phyloP scores from a whole-genome alignment of 2,797 vertebrate genomes.

The Melanotaenia nigrans region DNA sequence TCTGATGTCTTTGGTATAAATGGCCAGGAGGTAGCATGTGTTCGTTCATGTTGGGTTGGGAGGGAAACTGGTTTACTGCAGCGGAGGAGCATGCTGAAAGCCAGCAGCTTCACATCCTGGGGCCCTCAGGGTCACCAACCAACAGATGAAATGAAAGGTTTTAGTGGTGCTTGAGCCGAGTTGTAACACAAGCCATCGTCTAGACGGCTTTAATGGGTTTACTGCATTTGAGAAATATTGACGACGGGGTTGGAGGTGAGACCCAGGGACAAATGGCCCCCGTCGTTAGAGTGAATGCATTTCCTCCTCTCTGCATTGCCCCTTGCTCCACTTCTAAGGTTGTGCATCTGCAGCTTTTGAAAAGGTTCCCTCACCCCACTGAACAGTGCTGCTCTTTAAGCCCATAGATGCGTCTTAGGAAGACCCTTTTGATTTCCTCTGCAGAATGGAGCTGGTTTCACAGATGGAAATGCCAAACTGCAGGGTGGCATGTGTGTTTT shows the following conservation, averaged over 20 bases:
- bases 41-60: conserved; percentile 41
- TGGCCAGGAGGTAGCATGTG: conserved; percentile 10
- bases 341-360: conserved; percentile 44
- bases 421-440: conserved; percentile 43
- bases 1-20: conserved; percentile 21
- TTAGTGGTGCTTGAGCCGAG: conserved; percentile 66
- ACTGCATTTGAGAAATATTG: conserved; percentile 82
- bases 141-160: conserved; percentile 78
- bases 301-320: conserved; percentile 59
- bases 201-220: conserved; percentile 83
- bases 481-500: conserved; percentile 55
- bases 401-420: conserved; percentile 37
- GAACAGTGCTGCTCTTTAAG: conserved; percentile 56
- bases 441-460: conserved; percentile 38
- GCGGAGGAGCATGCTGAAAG: conserved; percentile 39
- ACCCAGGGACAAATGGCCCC: conserved; percentile 67
- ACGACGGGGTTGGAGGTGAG: conserved; percentile 70
- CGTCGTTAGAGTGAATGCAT: conserved; percentile 54
- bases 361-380: conserved; percentile 37
- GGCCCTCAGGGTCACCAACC: conserved; percentile 71
- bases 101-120: conserved; percentile 67
- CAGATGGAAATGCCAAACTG: conserved; percentile 49
- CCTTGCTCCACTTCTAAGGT: conserved; percentile 38
- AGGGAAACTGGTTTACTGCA: conserved; percentile 53
- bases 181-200: conserved; percentile 76